These are phyloP conservation scores for Rugalucina vietnamica DNA, from an alignment of 2,888 invertebrate genomes.

Conservation along the genomic window DNA sequence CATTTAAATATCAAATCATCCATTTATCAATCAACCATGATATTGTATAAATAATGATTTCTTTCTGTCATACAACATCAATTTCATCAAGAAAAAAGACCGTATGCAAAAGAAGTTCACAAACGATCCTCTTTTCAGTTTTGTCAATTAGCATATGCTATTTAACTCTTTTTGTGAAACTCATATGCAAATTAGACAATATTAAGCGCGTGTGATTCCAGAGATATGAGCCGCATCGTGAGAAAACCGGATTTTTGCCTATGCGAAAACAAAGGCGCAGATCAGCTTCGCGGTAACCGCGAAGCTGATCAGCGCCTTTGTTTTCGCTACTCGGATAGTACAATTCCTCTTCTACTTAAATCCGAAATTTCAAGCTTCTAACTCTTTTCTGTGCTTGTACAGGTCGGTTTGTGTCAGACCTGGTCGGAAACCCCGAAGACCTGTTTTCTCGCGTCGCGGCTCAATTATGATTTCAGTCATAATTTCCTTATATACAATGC, in stretches of 20 bases:
- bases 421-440: too few relatives aligned
- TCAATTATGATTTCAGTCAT: background rate
- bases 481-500: background rate
- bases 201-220: slow-evolving; percentile 1
- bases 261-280: too few relatives aligned
- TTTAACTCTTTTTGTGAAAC: background rate
- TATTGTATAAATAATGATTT: slow-evolving; percentile 12
- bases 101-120: background rate
- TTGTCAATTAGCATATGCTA: slow-evolving; percentile 1
- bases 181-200: slow-evolving; percentile 6
- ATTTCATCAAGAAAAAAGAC: background rate
- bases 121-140: background rate
- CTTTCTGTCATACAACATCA: slow-evolving; percentile 1
- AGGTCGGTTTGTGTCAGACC: too few relatives aligned
- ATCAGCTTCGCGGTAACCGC: too few relatives aligned
- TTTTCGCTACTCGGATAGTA: too few relatives aligned
- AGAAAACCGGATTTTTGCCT: too few relatives aligned
- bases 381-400: too few relatives aligned
- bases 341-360: too few relatives aligned
- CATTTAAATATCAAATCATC: slow-evolving; percentile 2
- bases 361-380: too few relatives aligned
- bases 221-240: too few relatives aligned
- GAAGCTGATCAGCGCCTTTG: too few relatives aligned
- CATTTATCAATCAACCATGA: slow-evolving; percentile 10
- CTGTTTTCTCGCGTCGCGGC: too few relatives aligned